A percentile compares a stretch with the other conserved stretches of the same genome.
These are phyloP conservation scores for Elymnias hypermnestra DNA, from an alignment of 1,140 invertebrate genomes.

Conservation along the genomic window DNA sequence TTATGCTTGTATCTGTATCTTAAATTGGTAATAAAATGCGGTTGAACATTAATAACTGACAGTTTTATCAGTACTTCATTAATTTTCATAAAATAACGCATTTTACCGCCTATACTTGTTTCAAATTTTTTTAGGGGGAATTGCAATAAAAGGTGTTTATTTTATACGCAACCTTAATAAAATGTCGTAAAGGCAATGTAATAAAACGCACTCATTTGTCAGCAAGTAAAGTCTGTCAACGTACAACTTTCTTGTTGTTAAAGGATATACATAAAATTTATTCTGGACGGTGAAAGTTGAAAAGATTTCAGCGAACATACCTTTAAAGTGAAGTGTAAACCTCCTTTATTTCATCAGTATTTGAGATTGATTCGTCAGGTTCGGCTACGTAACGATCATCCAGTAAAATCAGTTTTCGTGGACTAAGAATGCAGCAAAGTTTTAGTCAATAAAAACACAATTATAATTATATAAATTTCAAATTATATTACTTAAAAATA, in stretches of 20 bases:
- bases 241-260: slow-evolving; percentile 10
- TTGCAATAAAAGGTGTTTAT: slow-evolving; percentile 1
- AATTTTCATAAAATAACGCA: not conserved
- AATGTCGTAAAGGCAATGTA: not conserved
- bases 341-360: too few species aligned
- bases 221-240: slow-evolving; percentile 9
- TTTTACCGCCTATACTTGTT: not conserved
- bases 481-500: too few species aligned
- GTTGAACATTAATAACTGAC: not conserved
- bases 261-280: slow-evolving; percentile 8
- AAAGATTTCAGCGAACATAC: too few species aligned
- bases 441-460: too few species aligned
- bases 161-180: slow-evolving; percentile 3
- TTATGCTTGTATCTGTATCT: not conserved
- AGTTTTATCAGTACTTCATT: not conserved
- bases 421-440: too few species aligned
- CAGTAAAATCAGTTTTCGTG: too few species aligned
- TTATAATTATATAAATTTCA: too few species aligned
- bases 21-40: not conserved
- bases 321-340: too few species aligned
- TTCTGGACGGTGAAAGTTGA: slow-evolving; percentile 17
- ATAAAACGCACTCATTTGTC: slow-evolving; percentile 16
- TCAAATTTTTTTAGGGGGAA: too few species aligned
- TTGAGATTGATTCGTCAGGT: too few species aligned
- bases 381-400: too few species aligned